These are phyloP conservation scores for Onychomys arenicola DNA, from an alignment of 2,797 vertebrate species.

Conservation along the genomic window DNA sequence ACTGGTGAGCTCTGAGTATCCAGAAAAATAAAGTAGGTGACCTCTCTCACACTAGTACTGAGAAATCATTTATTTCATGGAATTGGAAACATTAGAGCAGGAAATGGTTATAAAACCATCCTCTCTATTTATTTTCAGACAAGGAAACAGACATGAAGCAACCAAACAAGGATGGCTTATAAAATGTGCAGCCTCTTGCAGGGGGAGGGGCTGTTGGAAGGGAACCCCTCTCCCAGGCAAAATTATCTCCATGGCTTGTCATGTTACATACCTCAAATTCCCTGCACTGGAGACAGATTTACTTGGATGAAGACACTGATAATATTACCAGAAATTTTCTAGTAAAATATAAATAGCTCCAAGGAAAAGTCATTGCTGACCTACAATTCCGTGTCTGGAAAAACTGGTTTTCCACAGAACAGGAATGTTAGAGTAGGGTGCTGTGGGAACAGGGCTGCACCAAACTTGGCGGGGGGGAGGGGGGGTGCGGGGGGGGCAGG, in stretches of 20 bases:
- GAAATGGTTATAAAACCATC: conserved; percentile 59
- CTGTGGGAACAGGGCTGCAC: no score
- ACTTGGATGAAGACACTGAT: conserved; percentile 61
- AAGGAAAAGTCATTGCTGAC: conserved; percentile 33
- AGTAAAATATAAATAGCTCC: conserved; percentile 73
- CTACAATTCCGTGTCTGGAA: conserved; percentile 28
- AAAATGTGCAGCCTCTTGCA: neutral
- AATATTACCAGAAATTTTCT: conserved; percentile 68
- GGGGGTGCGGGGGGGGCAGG: fast-evolving
- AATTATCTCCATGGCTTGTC: conserved; percentile 47
- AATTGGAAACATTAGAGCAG: conserved; percentile 41
- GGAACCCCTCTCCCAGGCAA: conserved; percentile 35
- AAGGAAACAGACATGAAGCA: conserved; percentile 23
- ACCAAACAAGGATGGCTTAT: neutral
- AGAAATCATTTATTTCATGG: conserved; percentile 61
- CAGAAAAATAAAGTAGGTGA: conserved; percentile 37
- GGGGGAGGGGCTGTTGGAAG: neutral
- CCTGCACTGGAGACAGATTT: conserved; percentile 38
- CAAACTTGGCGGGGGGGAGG: no score
- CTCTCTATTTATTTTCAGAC: conserved; percentile 31
- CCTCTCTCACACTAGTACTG: conserved; percentile 7
- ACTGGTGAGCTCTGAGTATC: neutral
- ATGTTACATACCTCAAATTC: conserved; percentile 68
- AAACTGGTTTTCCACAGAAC: conserved; percentile 52
- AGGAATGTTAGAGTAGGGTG: neutral